Evolutionary conservation across 37 sponge, comb jelly and placozoan species (phyloP).

Genomic region (Spongilla lacustris): DNA sequence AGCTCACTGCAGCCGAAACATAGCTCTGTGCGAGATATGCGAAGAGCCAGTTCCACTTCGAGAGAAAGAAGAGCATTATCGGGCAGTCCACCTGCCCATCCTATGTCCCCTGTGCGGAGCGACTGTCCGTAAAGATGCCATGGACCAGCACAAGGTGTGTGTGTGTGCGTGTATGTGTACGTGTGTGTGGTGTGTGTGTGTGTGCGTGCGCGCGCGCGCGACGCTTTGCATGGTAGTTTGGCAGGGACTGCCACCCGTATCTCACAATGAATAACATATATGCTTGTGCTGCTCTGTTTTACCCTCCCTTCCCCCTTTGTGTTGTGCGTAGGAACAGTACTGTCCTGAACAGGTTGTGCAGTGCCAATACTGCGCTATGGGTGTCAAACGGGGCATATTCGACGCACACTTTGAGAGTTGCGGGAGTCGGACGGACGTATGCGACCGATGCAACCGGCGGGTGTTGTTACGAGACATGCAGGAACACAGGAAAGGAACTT

Average conservation of each 20-base stretch:
- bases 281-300: too few species aligned
- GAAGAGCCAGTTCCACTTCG: conserved; percentile 47
- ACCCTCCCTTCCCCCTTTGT: neutral
- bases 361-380: conserved; percentile 74
- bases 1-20: conserved; percentile 53
- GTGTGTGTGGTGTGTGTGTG: too few species aligned
- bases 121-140: conserved; percentile 21
- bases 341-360: conserved; percentile 39
- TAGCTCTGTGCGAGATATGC: conserved; percentile 54
- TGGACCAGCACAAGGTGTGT: conserved; percentile 73
- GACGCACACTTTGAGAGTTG: conserved; percentile 56
- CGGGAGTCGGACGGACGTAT: conserved; percentile 79
- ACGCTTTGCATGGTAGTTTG: neutral
- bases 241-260: too few species aligned
- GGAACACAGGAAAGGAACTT: conserved; percentile 38
- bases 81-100: conserved; percentile 49
- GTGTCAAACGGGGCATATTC: conserved; percentile 33
- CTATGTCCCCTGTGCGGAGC: conserved; percentile 56
- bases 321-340: conserved; percentile 31
- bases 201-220: too few species aligned
- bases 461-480: conserved; percentile 73
- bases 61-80: conserved; percentile 53
- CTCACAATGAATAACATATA: too few species aligned
- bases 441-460: conserved; percentile 49
- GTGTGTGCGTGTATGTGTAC: too few species aligned